Base-by-base conservation (phyloP, 2,888 invertebrate genomes). In the Endomychus coccineus region DNA sequence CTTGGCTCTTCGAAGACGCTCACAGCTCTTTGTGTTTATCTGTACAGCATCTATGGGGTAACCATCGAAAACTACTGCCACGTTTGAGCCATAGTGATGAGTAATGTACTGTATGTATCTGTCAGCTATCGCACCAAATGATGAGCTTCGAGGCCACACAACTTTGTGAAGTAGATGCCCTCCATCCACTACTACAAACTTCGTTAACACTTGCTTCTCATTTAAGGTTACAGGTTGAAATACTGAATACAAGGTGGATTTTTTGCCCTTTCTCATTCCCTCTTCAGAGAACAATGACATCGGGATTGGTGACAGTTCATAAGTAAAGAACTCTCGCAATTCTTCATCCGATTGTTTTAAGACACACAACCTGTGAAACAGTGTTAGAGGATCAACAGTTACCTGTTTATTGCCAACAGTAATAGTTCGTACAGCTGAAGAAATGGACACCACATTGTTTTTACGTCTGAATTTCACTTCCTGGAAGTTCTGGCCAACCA, bases 1-100 rank as follows among this genome's bases (percentile, higher is more conserved):
- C 16, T 27, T 30, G 16, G 22, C 25, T 39, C 39, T 39, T 14
- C 31, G 36, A 15, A 39, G 39, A 39, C 39, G 39, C 14, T 39
- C 36, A 39, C 30, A 39, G 36, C 36, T 28, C 29, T 40, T 39
- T 11, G 31, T 39, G 30, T 19, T 27, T 38, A 39, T 36, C 15
- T 38, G 16, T 38, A n/a, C 16, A 38, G 38, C 38, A 25, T 32
- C 41, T 25, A 10, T 11, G 15, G 41, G 33, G 33, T 24, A 35
- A 10, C 27, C 39, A 32, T 35, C 21, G 34, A 17, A 30, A 28
- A 41, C 38, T 19, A 35, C 28, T 19, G 34, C 28, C 16, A 40
- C 24, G 31, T 40, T 29, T 21, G 40, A 40, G 40, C 39, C 30
- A 17, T 40, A 29, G 10, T 30, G 16, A 30, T 16, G 16, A 9